Evolutionary conservation across 2,113 vertebrate genomes (phyloP).

Genomic region (Tachysurus vachellii): DNA sequence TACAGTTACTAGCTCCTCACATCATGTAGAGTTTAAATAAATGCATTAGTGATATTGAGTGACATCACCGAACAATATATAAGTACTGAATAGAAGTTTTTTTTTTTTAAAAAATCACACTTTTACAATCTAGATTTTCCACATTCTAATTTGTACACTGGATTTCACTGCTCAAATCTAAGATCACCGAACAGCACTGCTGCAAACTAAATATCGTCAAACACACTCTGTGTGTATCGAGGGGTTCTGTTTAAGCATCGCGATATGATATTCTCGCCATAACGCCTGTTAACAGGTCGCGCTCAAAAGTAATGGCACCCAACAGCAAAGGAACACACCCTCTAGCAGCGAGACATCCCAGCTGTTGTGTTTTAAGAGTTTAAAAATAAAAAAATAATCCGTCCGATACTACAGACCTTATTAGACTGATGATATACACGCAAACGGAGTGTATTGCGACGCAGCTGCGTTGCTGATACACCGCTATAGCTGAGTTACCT

Average conservation of each 20-base stretch:
- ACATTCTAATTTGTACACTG: not conserved
- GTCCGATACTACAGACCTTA: not conserved
- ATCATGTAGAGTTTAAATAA: not conserved
- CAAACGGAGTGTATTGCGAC: not conserved
- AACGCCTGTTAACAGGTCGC: not conserved
- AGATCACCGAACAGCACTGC: not conserved
- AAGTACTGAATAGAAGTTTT: not conserved
- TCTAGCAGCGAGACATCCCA: not conserved
- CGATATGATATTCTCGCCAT: not conserved
- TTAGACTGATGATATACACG: not conserved
- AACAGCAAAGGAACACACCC: not conserved
- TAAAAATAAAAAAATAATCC: not conserved
- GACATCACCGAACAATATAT: not conserved
- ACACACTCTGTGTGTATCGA: not conserved
- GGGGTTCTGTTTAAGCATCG: not conserved
- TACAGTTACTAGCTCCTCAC: too few species aligned
- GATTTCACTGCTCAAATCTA: not conserved
- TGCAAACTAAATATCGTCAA: not conserved
- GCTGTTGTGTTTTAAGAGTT: not conserved
- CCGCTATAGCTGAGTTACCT: constrained; percentile 74
- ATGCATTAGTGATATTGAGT: not conserved
- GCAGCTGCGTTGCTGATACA: not conserved
- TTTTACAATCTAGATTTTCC: not conserved
- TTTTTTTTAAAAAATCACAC: too few species aligned
- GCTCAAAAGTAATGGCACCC: constrained; percentile 15